Evolutionary conservation across 92 coral and sea anemone genomes (phyloP).

Genomic region (Parazoanthus swiftii): DNA sequence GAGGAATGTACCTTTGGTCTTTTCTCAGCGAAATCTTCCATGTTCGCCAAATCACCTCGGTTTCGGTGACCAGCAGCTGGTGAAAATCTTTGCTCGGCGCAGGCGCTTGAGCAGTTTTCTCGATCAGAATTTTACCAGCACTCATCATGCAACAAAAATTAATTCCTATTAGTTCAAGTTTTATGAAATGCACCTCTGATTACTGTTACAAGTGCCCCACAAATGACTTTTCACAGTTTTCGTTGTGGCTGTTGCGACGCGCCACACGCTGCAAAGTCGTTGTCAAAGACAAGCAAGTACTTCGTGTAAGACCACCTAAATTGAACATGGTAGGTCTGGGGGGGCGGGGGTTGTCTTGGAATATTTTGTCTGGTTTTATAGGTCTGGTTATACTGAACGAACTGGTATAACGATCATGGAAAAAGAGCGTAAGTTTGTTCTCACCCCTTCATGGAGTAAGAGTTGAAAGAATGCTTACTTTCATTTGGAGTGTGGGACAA

Average conservation of each 20-base stretch:
- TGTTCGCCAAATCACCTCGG: constrained; percentile 88
- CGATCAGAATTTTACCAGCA: constrained; percentile 69
- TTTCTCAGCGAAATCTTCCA: constrained; percentile 92
- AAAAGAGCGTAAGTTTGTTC: too few species aligned
- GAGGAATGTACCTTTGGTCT: constrained; percentile 95
- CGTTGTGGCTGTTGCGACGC: constrained; percentile 20
- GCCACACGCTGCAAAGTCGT: background rate
- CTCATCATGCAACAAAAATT: constrained; percentile 46
- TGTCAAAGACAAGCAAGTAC: background rate
- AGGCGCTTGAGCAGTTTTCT: constrained; percentile 96
- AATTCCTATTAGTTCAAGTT: background rate
- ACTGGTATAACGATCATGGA: too few species aligned
- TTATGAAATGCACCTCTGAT: background rate
- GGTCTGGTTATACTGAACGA: too few species aligned
- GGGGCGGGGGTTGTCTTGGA: too few species aligned
- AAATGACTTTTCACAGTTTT: constrained; percentile 8
- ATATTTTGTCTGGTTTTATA: too few species aligned
- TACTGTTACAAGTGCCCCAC: background rate
- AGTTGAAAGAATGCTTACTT: too few species aligned
- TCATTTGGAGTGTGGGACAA: too few species aligned
- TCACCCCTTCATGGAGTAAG: too few species aligned
- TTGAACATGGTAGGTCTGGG: too few species aligned
- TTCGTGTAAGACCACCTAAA: constrained; percentile 3
- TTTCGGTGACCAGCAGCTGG: constrained; percentile 86
- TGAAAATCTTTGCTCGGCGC: constrained; percentile 99